A percentile compares a stretch with the other conserved stretches of the same genome.
phyloP scores from a whole-genome alignment of 2,888 invertebrate species.

The Oxystoma pomonae region DNA sequence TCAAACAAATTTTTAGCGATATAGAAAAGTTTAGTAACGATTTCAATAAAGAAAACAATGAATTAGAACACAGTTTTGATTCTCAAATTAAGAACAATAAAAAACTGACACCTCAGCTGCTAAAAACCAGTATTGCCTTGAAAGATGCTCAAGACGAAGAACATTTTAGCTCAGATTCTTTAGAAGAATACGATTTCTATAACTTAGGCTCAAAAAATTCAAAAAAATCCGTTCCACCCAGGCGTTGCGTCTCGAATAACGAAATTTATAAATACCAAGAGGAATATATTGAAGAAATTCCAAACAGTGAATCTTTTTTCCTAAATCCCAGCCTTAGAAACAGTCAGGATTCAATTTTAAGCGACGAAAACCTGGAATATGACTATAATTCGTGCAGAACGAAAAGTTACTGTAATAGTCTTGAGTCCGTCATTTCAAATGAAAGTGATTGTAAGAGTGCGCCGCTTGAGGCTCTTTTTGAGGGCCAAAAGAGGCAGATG shows the following conservation, averaged over 20 bases:
- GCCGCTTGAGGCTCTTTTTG: constrained; percentile 68
- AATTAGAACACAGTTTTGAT: constrained; percentile 37
- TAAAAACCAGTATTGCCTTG: constrained; percentile 30
- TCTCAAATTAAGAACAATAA: constrained; percentile 19
- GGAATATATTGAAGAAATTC: constrained; percentile 41
- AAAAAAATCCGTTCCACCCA: constrained; percentile 53
- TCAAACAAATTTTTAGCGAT: constrained; percentile 44
- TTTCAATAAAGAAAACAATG: constrained; percentile 41
- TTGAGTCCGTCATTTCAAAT: constrained; percentile 77
- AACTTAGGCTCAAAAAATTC: constrained; percentile 34
- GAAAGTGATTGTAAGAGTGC: constrained; percentile 76
- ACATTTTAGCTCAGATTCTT: constrained; percentile 74
- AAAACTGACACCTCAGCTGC: constrained; percentile 9
- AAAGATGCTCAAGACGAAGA: constrained; percentile 52
- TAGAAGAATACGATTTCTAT: constrained; percentile 63
- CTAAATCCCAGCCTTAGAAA: constrained; percentile 63
- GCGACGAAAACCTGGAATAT: constrained; percentile 53
- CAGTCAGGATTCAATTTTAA: constrained; percentile 75
- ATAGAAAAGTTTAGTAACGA: constrained; percentile 45
- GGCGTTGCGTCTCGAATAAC: constrained; percentile 72
- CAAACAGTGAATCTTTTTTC: constrained; percentile 77
- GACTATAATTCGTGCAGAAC: constrained; percentile 44
- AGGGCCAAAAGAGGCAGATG: constrained; percentile 24
- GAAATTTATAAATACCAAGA: constrained; percentile 58
- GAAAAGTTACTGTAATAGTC: constrained; percentile 68